Base-by-base conservation (phyloP, 2,888 invertebrate genomes). In the Ganaspis brasiliensis region DNA sequence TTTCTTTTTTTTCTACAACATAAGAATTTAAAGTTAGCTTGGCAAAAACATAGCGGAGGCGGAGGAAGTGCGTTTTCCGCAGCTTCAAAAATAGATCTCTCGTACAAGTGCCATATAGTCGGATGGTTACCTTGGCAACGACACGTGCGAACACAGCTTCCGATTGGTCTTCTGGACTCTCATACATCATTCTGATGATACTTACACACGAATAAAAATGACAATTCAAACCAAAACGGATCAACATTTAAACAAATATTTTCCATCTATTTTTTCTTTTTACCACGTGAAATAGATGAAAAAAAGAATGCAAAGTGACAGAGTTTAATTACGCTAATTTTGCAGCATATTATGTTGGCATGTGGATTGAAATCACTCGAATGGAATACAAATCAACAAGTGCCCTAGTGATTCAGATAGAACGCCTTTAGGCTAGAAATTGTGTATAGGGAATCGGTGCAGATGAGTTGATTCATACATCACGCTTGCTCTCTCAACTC, bases 81-180 rank as follows among this genome's bases (percentile, higher is more conserved):
- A 49, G 19, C 55, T 79, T 79, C 72, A 63, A 76, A 79, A 79
- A 79, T 76, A 79, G 74, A 79, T 35, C 61, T 74, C 52, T 56
- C 12, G 35, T 55, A 56, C 26, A 55, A 49, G 71, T 67, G 52
- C 52, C 52, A 16, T 9, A 37, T 61, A 67, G 63, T 10, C 8
- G 19, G 63, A 73, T n/a, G 75, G 79, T 79, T 76, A 55, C 74
- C 74, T 72, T 72, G 76, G 79, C 74, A 79, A 79, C 79, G 79
- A 76, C 79, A 79, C 76, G 79, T 79, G 79, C 79, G 52, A 78
- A 70, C 75, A 59, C 75, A 52, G 56, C 24, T 21, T 45, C 67
- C 45, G 40, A 67, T 67, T 67, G 21, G 37, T 63, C 63, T 37
- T 63, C 63, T 40, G 16, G 49, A 12, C 63, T 35, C 19, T 19